Conservation (phyloP, 2,797 vertebrate genomes). For the Artibeus lituratus region DNA sequence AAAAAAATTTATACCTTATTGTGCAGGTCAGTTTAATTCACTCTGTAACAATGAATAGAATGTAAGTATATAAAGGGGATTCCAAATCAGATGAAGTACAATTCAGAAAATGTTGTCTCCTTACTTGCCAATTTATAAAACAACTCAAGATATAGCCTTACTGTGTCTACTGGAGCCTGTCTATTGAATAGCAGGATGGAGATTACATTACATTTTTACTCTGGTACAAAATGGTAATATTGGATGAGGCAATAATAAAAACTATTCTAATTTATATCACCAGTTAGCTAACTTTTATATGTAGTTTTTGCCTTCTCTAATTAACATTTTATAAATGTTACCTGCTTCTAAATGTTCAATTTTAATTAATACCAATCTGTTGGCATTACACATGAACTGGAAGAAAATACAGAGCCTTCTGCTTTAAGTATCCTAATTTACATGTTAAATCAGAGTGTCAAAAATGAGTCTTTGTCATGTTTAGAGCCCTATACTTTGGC, state of each 20-base stretch:
- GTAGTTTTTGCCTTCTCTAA: slow-evolving; percentile 38
- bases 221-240: neutral
- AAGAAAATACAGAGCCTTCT: slow-evolving; percentile 63
- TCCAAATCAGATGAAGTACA: slow-evolving; percentile 29
- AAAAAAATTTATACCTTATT: neutral
- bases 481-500: slow-evolving; percentile 31
- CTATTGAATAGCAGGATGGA: neutral
- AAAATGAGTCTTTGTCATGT: slow-evolving; percentile 56
- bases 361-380: slow-evolving; percentile 70
- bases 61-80: neutral
- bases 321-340: slow-evolving; percentile 64
- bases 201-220: neutral
- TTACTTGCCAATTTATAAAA: slow-evolving; percentile 12
- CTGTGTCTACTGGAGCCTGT: neutral
- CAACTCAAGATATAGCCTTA: slow-evolving; percentile 11
- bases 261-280: neutral
- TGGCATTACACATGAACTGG: slow-evolving; percentile 52
- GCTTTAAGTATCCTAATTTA: slow-evolving; percentile 56
- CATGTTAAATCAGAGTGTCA: slow-evolving; percentile 59
- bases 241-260: neutral
- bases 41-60: slow-evolving; percentile 52
- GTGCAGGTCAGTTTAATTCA: slow-evolving; percentile 18
- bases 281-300: slow-evolving; percentile 41
- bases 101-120: slow-evolving; percentile 32
- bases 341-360: slow-evolving; percentile 58